Conservation (phyloP, 1,140 invertebrate species). For the Adoxophyes honmai region DNA sequence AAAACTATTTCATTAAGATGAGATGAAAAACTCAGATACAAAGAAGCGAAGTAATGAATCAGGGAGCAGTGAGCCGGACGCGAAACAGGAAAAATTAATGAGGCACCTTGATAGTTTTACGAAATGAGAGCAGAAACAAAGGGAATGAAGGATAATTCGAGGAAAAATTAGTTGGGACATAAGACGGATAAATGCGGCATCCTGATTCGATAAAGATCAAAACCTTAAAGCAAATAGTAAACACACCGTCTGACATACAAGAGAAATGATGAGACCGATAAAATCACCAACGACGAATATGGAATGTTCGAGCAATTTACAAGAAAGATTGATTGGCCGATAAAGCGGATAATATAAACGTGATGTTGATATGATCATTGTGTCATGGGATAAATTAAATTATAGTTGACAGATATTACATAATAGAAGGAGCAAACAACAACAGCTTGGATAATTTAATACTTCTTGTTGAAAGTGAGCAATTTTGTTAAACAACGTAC, state of each 20-base stretch:
- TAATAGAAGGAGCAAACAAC: no score
- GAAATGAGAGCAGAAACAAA: conserved; percentile 7
- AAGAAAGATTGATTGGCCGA: conserved; percentile 49
- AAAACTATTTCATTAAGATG: conserved; percentile 26
- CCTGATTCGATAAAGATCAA: background rate
- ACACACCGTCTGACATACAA: conserved; percentile 19
- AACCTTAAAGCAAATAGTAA: background rate
- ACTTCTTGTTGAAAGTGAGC: conserved; percentile 14
- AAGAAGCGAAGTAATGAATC: conserved; percentile 1
- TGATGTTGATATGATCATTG: conserved; percentile 47
- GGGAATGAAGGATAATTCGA: background rate
- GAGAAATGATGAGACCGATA: conserved; percentile 34
- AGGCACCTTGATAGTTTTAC: conserved; percentile 17
- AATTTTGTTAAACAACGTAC: conserved; percentile 27
- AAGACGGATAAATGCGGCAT: background rate
- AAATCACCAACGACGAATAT: conserved; percentile 40
- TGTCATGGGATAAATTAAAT: conserved; percentile 9
- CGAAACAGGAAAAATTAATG: conserved; percentile 37
- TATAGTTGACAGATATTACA: background rate
- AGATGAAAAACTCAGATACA: conserved; percentile 14
- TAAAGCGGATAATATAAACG: conserved; percentile 48
- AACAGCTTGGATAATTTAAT: background rate
- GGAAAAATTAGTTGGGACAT: background rate
- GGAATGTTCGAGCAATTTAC: conserved; percentile 41
- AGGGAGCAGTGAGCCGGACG: conserved; percentile 20